Evolutionary conservation across 1,140 invertebrate genomes (phyloP).

Genomic region (Drosophila micromelanica): DNA sequence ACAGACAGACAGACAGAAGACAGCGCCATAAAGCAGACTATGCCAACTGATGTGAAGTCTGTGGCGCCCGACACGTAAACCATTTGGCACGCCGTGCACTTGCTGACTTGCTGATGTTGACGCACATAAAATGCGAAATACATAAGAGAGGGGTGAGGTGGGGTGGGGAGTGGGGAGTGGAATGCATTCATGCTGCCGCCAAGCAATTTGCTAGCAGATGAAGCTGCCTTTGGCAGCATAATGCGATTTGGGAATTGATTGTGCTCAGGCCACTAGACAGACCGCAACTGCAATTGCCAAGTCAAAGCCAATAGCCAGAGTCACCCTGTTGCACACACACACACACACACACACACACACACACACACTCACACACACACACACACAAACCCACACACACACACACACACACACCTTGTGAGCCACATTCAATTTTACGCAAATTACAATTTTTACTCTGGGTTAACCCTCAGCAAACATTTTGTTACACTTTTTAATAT

Average conservation of each 20-base stretch:
- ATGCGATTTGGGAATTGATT: conserved; percentile 82
- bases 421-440: conserved; percentile 69
- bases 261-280: conserved; percentile 67
- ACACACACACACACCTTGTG: conserved; percentile 5
- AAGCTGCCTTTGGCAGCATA: conserved; percentile 56
- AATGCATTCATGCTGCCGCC: background rate
- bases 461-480: conserved; percentile 5
- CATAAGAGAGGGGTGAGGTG: conserved; percentile 11
- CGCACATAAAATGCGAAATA: conserved; percentile 78
- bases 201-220: conserved; percentile 64
- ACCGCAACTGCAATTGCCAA: conserved; percentile 56
- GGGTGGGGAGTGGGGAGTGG: background rate
- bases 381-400: background rate
- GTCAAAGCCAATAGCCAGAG: background rate
- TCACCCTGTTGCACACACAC: conserved; percentile 1
- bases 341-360: background rate
- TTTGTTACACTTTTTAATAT: conserved; percentile 66
- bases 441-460: conserved; percentile 65
- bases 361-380: conserved; percentile 8
- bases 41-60: conserved; percentile 28
- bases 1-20: background rate
- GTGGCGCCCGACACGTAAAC: conserved; percentile 72
- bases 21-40: conserved; percentile 21
- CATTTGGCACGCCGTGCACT: conserved; percentile 80
- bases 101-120: conserved; percentile 76